Conservation (phyloP, 2,888 invertebrate genomes). For the Nesidiocoris tenuis region DNA sequence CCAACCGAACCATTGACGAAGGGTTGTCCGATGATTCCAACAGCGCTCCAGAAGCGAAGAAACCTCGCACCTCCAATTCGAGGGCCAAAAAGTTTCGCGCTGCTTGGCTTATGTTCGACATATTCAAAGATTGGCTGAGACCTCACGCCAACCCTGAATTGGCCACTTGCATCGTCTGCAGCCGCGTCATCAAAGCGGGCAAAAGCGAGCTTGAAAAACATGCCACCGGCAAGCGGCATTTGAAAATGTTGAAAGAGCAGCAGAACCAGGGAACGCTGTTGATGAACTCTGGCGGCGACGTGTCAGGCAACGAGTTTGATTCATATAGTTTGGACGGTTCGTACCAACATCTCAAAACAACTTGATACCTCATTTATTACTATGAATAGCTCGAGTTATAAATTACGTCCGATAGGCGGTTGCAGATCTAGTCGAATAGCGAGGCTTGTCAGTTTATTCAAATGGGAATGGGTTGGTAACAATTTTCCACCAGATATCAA, state of each 20-base stretch:
- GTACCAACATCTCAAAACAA: constrained; percentile 13
- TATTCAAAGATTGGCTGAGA: constrained; percentile 52
- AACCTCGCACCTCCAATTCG: constrained; percentile 3
- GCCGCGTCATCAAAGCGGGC: constrained; percentile 52
- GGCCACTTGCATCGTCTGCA: constrained; percentile 52
- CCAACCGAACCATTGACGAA: constrained; percentile 37
- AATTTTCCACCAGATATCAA: no score
- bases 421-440: no score
- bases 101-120: constrained; percentile 50
- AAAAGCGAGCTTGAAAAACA: constrained; percentile 53
- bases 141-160: constrained; percentile 51
- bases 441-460: no score
- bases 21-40: constrained; percentile 37
- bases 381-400: no score
- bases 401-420: no score
- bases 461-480: no score
- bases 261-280: constrained; percentile 23
- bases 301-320: constrained; percentile 12
- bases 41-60: constrained; percentile 11
- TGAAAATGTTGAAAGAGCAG: constrained; percentile 45
- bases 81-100: constrained; percentile 43
- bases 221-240: constrained; percentile 52
- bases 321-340: constrained; percentile 19
- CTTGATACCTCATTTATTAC: no score
- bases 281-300: constrained; percentile 11